These are phyloP conservation scores for Timema podura DNA, from an alignment of 2,888 invertebrate species.

Conservation along the genomic window DNA sequence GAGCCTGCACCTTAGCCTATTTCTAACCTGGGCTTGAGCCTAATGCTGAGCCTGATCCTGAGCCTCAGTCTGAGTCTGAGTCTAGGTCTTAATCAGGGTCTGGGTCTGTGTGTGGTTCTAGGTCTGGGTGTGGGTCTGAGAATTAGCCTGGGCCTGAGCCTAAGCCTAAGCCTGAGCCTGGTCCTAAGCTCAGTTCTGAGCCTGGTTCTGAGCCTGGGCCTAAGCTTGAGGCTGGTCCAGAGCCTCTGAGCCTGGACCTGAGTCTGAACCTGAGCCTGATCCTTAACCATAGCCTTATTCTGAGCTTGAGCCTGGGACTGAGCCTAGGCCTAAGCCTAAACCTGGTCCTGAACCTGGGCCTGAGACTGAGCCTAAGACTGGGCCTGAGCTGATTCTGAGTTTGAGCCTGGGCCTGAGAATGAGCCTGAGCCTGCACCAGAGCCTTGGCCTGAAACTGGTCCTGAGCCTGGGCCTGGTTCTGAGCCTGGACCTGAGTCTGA, in stretches of 20 bases:
- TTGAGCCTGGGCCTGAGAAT: not conserved
- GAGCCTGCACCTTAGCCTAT: slow-evolving; percentile 11
- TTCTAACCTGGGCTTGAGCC: slow-evolving; percentile 8
- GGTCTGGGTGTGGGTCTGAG: slow-evolving; percentile 10
- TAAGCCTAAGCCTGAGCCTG: not conserved
- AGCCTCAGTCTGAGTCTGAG: slow-evolving; percentile 11
- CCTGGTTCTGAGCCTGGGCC: slow-evolving; percentile 29
- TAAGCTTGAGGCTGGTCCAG: too few relatives aligned
- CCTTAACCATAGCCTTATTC: slow-evolving; percentile 18
- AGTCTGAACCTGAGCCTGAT: slow-evolving; percentile 30
- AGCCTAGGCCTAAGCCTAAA: too few relatives aligned
- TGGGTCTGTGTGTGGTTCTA: not conserved
- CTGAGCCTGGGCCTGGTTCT: too few relatives aligned
- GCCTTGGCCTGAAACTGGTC: too few relatives aligned
- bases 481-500: slow-evolving; percentile 34
- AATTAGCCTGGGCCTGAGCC: not conserved
- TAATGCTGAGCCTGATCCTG: slow-evolving; percentile 9
- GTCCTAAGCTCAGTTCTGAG: slow-evolving; percentile 23
- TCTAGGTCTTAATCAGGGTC: not conserved
- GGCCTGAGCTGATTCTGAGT: too few relatives aligned
- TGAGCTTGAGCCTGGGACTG: too few relatives aligned
- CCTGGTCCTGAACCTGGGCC: too few relatives aligned
- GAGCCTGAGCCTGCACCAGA: not conserved
- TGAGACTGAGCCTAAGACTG: too few relatives aligned
- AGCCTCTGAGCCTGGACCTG: slow-evolving; percentile 33